phyloP scores from a whole-genome alignment of 2,113 vertebrate species.

The Atractosteus spatula region DNA sequence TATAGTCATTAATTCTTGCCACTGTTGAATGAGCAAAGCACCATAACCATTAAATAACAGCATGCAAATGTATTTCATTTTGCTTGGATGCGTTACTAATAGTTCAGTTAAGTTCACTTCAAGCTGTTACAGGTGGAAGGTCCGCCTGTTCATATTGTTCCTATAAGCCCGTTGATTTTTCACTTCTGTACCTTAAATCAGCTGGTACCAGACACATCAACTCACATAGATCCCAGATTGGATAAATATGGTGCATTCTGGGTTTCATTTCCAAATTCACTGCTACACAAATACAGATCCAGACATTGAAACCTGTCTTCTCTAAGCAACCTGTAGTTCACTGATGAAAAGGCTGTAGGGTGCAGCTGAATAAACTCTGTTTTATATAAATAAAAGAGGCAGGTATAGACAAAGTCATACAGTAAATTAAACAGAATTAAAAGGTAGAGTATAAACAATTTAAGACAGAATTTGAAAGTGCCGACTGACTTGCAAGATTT shows the following conservation, averaged over 20 bases:
- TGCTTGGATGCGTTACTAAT: constrained; percentile 29
- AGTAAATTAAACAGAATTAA: too few relatives aligned
- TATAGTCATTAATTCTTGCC: too few relatives aligned
- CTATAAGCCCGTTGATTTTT: constrained; percentile 1
- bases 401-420: too few relatives aligned
- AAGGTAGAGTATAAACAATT: too few relatives aligned
- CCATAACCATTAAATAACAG: constrained; percentile 25
- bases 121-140: neutral
- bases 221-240: neutral
- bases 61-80: constrained; percentile 26
- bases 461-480: too few relatives aligned
- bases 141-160: neutral
- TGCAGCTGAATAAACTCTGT: too few relatives aligned
- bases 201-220: constrained; percentile 3
- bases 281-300: constrained; percentile 30
- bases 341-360: too few relatives aligned
- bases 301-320: constrained; percentile 16
- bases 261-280: neutral
- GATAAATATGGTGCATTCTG: too few relatives aligned
- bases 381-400: too few relatives aligned
- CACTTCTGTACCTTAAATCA: constrained; percentile 15
- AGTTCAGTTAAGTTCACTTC: neutral
- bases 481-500: too few relatives aligned
- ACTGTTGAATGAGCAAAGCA: neutral
- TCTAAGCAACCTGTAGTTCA: constrained; percentile 42